phyloP scores from a whole-genome alignment of 2,113 vertebrate species.

The Microcebus griseorufus region DNA sequence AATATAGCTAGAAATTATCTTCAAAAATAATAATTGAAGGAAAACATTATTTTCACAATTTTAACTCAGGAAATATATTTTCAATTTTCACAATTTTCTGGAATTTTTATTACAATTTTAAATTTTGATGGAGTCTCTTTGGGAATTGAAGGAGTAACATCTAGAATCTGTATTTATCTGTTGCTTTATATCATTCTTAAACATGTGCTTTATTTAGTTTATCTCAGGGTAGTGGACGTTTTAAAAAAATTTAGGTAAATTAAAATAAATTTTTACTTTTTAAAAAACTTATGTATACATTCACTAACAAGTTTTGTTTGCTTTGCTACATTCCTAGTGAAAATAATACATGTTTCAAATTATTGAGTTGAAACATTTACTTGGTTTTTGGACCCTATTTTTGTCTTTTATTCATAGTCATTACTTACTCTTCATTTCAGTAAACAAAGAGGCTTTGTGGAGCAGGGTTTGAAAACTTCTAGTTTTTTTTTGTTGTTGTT shows the following conservation, averaged over 20 bases:
- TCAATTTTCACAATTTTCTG: not conserved
- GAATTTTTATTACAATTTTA: not conserved
- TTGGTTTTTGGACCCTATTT: not conserved
- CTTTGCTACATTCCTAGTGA: not conserved
- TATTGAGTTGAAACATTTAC: not conserved
- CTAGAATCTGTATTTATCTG: not conserved
- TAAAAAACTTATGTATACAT: not conserved
- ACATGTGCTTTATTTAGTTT: conserved; percentile 9
- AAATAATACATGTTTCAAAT: conserved; percentile 2
- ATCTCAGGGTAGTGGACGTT: not conserved
- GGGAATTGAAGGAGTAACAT: not conserved
- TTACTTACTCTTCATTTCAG: conserved; percentile 7
- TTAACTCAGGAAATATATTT: conserved; percentile 30
- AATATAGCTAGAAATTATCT: conserved; percentile 42
- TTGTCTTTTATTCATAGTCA: not conserved
- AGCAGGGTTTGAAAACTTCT: not conserved
- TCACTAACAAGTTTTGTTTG: not conserved
- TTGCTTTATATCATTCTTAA: conserved; percentile 38
- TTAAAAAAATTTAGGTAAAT: not conserved
- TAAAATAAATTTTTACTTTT: not conserved
- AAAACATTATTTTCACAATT: not conserved
- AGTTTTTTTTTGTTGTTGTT: not conserved
- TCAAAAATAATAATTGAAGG: not conserved
- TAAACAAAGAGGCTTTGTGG: not conserved
- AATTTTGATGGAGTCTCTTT: conserved; percentile 27